These are phyloP conservation scores for Margaritifera margaritifera DNA, from an alignment of 2,888 invertebrate species.

Conservation along the genomic window DNA sequence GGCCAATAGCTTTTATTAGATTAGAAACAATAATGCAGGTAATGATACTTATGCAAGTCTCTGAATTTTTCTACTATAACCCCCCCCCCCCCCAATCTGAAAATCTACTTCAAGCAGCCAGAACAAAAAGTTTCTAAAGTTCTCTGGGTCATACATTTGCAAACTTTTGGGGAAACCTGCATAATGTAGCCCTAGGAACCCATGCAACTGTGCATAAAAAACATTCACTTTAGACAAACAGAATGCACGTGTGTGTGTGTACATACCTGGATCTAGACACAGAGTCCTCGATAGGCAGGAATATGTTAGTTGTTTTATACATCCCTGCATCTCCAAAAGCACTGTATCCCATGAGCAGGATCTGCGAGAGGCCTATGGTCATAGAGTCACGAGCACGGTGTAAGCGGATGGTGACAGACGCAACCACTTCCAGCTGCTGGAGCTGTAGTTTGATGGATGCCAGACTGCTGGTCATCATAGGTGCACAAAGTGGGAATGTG, in stretches of 20 bases:
- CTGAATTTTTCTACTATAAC: too few relatives aligned
- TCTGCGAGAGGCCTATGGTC: slow-evolving; percentile 90
- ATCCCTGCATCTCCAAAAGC: slow-evolving; percentile 80
- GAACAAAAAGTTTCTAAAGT: too few relatives aligned
- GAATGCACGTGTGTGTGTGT: too few relatives aligned
- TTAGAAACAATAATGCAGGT: too few relatives aligned
- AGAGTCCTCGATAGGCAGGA: slow-evolving; percentile 66
- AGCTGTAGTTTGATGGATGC: slow-evolving; percentile 89
- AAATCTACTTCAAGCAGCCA: too few relatives aligned
- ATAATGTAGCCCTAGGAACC: too few relatives aligned
- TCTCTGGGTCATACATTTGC: too few relatives aligned
- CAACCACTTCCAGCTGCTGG: slow-evolving; percentile 88
- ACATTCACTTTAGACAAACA: too few relatives aligned
- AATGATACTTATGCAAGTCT: too few relatives aligned
- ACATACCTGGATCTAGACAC: slow-evolving; percentile 69
- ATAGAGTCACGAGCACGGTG: slow-evolving; percentile 92
- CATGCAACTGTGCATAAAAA: too few relatives aligned
- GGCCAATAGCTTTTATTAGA: neutral
- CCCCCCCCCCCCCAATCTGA: too few relatives aligned
- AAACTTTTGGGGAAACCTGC: too few relatives aligned
- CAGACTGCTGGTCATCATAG: slow-evolving; percentile 86
- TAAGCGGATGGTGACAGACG: slow-evolving; percentile 84
- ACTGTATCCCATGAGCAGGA: slow-evolving; percentile 87
- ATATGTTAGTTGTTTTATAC: slow-evolving; percentile 44
- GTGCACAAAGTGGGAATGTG: slow-evolving; percentile 87